Evolutionary conservation across 2,888 invertebrate genomes (phyloP).

Genomic region (Ornithoptera priamus): DNA sequence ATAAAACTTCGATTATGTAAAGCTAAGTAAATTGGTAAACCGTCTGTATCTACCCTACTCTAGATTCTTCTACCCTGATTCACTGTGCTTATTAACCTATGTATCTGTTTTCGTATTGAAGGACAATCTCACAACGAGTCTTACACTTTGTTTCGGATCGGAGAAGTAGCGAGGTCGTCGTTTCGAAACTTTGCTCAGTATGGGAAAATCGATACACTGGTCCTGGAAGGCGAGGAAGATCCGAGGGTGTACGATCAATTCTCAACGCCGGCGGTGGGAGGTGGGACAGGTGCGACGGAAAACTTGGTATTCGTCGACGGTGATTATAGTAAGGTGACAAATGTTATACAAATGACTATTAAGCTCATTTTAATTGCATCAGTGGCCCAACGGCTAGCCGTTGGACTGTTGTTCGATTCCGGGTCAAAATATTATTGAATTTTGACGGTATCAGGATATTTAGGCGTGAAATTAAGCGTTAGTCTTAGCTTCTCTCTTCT

Average conservation of each 20-base stretch:
- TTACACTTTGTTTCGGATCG: constrained; percentile 88
- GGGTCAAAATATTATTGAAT: no score
- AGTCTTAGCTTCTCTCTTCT: no score
- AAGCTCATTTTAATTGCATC: no score
- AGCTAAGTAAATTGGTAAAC: no score
- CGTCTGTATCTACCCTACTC: background rate
- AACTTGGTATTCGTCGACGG: constrained; percentile 94
- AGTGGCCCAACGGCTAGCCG: no score
- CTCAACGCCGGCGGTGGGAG: constrained; percentile 85
- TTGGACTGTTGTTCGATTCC: no score
- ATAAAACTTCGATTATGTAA: no score
- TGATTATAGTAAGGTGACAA: constrained; percentile 86
- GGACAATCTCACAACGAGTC: constrained; percentile 92
- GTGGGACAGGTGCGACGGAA: constrained; percentile 86
- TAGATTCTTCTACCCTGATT: background rate
- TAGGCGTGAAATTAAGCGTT: no score
- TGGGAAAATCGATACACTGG: constrained; percentile 88
- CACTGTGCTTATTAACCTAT: background rate
- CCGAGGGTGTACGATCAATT: constrained; percentile 90
- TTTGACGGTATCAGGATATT: no score
- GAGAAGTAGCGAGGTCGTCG: constrained; percentile 85
- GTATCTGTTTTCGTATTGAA: constrained; percentile 56
- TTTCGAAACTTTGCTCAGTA: constrained; percentile 92
- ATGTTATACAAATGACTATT: no score
- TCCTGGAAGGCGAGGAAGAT: constrained; percentile 83